phyloP scores from a whole-genome alignment of 2,888 invertebrate genomes.

The Acrobasis repandana region DNA sequence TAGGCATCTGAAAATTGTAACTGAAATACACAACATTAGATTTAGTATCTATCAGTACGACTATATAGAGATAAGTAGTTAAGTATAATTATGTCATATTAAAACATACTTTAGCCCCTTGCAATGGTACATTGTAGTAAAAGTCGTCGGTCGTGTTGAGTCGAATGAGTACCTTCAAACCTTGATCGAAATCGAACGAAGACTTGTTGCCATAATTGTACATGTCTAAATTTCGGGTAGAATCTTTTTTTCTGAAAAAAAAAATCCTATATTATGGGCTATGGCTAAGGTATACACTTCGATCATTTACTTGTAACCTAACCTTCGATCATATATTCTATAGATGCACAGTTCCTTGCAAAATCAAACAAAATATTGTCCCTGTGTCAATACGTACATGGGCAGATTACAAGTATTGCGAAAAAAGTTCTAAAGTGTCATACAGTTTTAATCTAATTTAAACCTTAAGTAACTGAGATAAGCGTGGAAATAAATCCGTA shows the following conservation, averaged over 20 bases:
- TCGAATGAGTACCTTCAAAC: slow-evolving; percentile 62
- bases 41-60: neutral
- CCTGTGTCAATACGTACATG: too few species aligned
- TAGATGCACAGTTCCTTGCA: too few species aligned
- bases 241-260: slow-evolving; percentile 45
- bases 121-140: slow-evolving; percentile 72
- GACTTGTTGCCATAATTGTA: slow-evolving; percentile 74
- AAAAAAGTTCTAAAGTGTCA: too few species aligned
- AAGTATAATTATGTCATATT: neutral
- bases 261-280: neutral
- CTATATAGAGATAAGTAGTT: neutral
- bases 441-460: too few species aligned
- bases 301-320: too few species aligned
- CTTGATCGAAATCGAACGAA: slow-evolving; percentile 67
- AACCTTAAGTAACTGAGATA: too few species aligned
- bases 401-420: too few species aligned
- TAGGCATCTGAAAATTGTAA: slow-evolving; percentile 80
- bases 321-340: too few species aligned
- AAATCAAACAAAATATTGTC: too few species aligned
- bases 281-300: too few species aligned
- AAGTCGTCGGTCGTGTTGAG: slow-evolving; percentile 74
- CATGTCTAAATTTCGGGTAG: slow-evolving; percentile 54
- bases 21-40: slow-evolving; percentile 51
- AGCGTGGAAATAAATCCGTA: too few species aligned
- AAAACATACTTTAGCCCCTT: slow-evolving; percentile 72